Percentiles rank a stretch among this genome's conserved stretches.
Conservation (phyloP, 2,797 vertebrate species). For the Microhierax caerulescens region DNA sequence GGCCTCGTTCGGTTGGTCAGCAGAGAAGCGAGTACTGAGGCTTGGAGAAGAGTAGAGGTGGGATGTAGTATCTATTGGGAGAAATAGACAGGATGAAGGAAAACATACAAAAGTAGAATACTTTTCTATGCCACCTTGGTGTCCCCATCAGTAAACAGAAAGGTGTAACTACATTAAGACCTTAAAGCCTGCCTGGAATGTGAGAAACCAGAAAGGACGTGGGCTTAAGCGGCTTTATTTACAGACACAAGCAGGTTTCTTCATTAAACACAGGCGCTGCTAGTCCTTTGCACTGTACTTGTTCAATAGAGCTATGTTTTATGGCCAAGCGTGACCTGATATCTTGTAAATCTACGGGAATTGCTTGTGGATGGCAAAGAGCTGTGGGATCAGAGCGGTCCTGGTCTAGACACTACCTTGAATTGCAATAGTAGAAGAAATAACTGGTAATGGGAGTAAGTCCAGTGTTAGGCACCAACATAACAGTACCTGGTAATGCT, state of each 20-base stretch:
- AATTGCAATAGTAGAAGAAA: not conserved
- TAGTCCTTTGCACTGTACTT: not conserved
- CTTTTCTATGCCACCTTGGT: not conserved
- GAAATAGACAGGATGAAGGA: not conserved
- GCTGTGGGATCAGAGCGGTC: not conserved
- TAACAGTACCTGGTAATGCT: not conserved
- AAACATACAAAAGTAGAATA: not conserved
- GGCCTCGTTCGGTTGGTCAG: not conserved
- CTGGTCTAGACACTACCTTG: not conserved
- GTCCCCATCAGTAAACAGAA: not conserved
- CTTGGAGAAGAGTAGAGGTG: not conserved
- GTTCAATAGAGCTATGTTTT: not conserved
- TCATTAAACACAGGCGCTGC: not conserved
- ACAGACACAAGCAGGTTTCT: not conserved
- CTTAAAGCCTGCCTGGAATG: not conserved
- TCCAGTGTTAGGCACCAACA: not conserved
- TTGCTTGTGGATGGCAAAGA: not conserved
- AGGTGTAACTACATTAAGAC: not conserved
- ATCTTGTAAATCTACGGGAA: not conserved
- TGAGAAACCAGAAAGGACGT: not conserved
- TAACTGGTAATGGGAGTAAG: not conserved
- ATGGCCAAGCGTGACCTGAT: accelerated
- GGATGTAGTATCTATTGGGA: not conserved
- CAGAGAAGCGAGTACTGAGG: not conserved
- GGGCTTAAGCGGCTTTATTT: not conserved